Conservation (phyloP, 2,888 invertebrate species). For the Craniophora ligustri region DNA sequence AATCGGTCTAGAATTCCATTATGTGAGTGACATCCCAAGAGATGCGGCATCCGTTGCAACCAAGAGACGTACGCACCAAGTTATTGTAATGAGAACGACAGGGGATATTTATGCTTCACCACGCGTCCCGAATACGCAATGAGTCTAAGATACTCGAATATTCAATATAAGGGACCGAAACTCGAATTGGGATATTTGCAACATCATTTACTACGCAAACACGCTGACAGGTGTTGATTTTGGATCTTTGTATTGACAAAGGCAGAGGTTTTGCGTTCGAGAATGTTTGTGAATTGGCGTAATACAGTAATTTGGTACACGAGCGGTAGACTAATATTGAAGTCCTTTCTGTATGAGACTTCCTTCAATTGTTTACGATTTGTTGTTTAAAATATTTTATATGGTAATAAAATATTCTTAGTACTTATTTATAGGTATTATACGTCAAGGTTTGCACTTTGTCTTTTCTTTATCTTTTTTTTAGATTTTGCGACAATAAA, state of each 20-base stretch:
- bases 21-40: conserved; percentile 81
- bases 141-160: conserved; percentile 64
- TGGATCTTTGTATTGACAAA: conserved; percentile 69
- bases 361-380: background rate
- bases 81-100: conserved; percentile 86
- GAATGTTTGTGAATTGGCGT: conserved; percentile 70
- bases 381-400: background rate
- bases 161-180: conserved; percentile 55
- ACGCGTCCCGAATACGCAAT: conserved; percentile 84
- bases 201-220: conserved; percentile 75
- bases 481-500: background rate
- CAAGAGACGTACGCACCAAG: conserved; percentile 77
- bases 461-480: background rate
- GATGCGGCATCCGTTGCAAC: conserved; percentile 76
- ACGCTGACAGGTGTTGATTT: conserved; percentile 77
- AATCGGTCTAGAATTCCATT: conserved; percentile 82
- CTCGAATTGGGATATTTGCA: conserved; percentile 59
- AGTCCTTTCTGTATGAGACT: background rate
- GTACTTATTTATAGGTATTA: too few species aligned
- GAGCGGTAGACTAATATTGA: conserved; percentile 9
- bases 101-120: conserved; percentile 85
- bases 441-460: too few species aligned
- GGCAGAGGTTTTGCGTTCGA: conserved; percentile 66
- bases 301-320: conserved; percentile 48
- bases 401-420: too few species aligned